Evolutionary conservation across 2,797 vertebrate genomes (phyloP).

Genomic region (Hafferia zeledoni): DNA sequence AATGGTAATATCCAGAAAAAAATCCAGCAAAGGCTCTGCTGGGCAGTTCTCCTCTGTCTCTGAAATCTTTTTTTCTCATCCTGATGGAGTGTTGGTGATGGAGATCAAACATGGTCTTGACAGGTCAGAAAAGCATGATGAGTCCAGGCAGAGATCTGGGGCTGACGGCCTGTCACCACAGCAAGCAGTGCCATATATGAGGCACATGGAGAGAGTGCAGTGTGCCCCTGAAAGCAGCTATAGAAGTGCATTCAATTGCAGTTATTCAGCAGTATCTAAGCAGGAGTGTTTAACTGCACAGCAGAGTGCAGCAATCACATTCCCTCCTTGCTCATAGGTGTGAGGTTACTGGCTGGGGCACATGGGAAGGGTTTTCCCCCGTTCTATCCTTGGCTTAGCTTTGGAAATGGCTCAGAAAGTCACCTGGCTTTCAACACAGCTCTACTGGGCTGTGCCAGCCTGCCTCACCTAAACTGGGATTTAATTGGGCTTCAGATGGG

Average conservation of each 20-base stretch:
- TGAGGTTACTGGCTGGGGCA: background rate
- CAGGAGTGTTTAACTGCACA: fast-evolving
- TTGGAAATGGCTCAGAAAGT: background rate
- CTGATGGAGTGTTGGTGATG: background rate
- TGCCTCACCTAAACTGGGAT: background rate
- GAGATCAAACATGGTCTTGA: fast-evolving
- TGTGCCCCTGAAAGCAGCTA: background rate
- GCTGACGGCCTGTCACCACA: fast-evolving
- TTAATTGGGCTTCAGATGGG: background rate
- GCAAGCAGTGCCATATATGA: background rate
- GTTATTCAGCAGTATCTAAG: background rate
- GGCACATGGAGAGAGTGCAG: fast-evolving
- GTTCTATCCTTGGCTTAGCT: background rate
- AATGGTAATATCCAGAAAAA: background rate
- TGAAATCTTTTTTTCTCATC: background rate
- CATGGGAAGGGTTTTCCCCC: background rate
- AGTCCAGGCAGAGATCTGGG: background rate
- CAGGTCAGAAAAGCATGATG: background rate
- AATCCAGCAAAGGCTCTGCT: background rate
- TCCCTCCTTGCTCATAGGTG: background rate
- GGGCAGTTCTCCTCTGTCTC: background rate
- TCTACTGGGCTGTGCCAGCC: background rate
- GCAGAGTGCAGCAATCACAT: fast-evolving
- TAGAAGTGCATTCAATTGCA: background rate
- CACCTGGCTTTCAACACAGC: background rate